Evolutionary conservation across 1,140 invertebrate genomes (phyloP).

Genomic region (Gonioctena quinquepunctata): DNA sequence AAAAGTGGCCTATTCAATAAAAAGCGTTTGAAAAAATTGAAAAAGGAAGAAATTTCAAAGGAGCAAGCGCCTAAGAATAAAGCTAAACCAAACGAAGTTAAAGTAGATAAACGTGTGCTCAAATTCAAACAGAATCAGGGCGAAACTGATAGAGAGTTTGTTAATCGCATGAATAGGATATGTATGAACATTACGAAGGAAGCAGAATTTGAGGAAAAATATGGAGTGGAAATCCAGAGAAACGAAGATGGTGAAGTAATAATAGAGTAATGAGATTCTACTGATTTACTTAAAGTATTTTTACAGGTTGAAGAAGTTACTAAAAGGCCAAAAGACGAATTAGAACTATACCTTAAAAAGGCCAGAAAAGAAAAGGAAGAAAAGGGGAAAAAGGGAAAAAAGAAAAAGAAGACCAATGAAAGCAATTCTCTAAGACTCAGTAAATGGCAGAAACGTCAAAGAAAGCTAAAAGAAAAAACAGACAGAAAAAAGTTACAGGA

Average conservation of each 20-base stretch:
- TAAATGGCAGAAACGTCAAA: constrained; percentile 58
- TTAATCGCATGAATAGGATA: constrained; percentile 57
- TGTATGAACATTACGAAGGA: constrained; percentile 58
- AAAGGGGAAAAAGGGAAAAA: constrained; percentile 55
- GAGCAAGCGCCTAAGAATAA: not conserved
- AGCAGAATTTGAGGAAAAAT: constrained; percentile 61
- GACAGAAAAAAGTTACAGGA: constrained; percentile 48
- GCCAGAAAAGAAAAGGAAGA: constrained; percentile 48
- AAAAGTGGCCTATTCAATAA: constrained; percentile 51
- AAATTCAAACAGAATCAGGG: constrained; percentile 57
- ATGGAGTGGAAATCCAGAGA: constrained; percentile 59
- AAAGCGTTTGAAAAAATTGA: constrained; percentile 45
- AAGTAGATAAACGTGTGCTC: constrained; percentile 57
- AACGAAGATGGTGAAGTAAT: constrained; percentile 56
- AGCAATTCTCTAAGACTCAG: constrained; percentile 47
- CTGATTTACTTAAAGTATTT: not conserved
- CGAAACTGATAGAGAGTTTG: constrained; percentile 57
- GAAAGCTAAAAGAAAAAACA: constrained; percentile 58
- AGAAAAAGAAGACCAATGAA: constrained; percentile 52
- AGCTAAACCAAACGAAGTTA: constrained; percentile 24
- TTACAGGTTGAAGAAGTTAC: constrained; percentile 51
- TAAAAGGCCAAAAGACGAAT: constrained; percentile 57
- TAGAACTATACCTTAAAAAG: constrained; percentile 52
- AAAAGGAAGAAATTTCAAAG: not conserved
- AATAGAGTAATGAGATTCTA: not conserved